Base-by-base conservation (phyloP, 2,888 invertebrate genomes). In the Oxycera nigricornis region DNA sequence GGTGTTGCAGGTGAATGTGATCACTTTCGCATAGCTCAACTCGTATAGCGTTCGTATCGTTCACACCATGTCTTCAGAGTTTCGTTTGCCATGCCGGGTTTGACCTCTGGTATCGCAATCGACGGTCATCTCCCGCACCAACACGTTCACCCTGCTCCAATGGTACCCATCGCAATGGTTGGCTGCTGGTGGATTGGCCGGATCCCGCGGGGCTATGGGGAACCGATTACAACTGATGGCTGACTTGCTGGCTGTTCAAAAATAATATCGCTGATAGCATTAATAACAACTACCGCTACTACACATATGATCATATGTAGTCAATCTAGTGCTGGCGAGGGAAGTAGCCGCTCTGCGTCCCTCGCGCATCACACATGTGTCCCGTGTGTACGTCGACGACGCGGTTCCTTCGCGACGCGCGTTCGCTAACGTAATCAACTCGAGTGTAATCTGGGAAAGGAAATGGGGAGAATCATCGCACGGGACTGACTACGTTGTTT, bases 401-500 rank as follows among this genome's bases (percentile, higher is more conserved):
- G 35, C 35, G 11, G 35, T 35, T 6, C 7, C 11, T 35, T 6
- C 7, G 11, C 50, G 6, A 6, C 4, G 3, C 20, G 57, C n/a
- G 4, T 7, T 24, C 57, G 57, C 26, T n/a, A 22, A 14, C 30
- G 46, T 35, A 22, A 70, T 55, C 52, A 50, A 11, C 52, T 24
- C 17, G 52, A 52, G n/a, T 52, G 31, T 55, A 55, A 70, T 55
- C 70, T 70, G 20, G 52, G 70, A 70, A 70, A 70, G 70, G 70
- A 70, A 52, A 70, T 70, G 70, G n/a, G n/a, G n/a, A 52, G 52
- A 70, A 55, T 55, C 70, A 55, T 14, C 28, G 28, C 28, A 59
- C 68, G 68, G 68, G 68, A 68, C 39, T 52, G 65, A 65, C 28
- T 70, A 70, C 55, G 70, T 31, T 50, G 30, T 52, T 70, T 70